Conservation (phyloP, 1,140 invertebrate species). For the Leptopilina clavipes region DNA sequence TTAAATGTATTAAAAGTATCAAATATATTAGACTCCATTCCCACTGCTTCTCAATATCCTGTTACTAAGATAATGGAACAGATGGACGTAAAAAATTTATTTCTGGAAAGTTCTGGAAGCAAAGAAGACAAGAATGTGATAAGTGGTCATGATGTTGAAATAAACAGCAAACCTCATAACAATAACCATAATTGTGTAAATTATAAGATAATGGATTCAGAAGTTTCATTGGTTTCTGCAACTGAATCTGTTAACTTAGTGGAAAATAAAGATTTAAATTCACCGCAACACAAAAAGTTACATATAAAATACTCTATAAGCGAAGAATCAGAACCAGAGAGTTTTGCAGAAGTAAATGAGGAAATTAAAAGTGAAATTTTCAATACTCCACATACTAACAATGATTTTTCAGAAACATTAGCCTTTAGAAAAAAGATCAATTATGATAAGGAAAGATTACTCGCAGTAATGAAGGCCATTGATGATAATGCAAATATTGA, state of each 20-base stretch:
- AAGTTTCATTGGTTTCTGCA: neutral
- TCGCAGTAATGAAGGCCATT: slow-evolving; percentile 80
- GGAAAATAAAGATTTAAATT: neutral
- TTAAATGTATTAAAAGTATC: neutral
- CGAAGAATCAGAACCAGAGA: neutral
- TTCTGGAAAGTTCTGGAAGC: neutral
- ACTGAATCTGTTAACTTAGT: neutral
- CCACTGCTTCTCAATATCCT: neutral
- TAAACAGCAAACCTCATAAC: neutral
- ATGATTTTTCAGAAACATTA: neutral
- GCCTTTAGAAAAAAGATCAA: slow-evolving; percentile 48
- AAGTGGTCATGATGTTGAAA: neutral
- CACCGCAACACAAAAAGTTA: neutral
- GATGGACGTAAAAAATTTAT: neutral
- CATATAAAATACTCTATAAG: slow-evolving; percentile 23
- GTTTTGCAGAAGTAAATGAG: slow-evolving; percentile 1
- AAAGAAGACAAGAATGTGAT: neutral
- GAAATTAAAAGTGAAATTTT: slow-evolving; percentile 36
- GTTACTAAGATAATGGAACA: neutral
- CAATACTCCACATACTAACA: neutral
- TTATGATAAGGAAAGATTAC: slow-evolving; percentile 77
- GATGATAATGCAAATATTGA: slow-evolving; percentile 78
- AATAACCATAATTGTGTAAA: neutral
- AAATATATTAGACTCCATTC: neutral
- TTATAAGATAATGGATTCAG: neutral